Conservation (phyloP, 2,888 invertebrate species). For the Orthosia gracilis region DNA sequence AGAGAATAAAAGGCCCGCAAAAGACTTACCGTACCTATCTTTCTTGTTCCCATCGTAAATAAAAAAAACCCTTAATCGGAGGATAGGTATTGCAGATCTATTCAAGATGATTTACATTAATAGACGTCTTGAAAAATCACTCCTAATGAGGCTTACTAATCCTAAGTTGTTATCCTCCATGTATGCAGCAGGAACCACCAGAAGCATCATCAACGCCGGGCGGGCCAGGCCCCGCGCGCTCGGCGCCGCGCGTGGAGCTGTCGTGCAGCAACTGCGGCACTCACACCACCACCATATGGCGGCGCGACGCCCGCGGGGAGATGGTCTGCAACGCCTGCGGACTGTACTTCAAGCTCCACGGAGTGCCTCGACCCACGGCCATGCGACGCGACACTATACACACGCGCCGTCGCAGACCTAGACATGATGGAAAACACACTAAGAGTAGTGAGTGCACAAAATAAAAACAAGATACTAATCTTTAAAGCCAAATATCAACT, state of each 20-base stretch:
- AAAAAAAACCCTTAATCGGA: too few relatives aligned
- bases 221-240: constrained; percentile 48
- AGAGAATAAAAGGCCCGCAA: too few relatives aligned
- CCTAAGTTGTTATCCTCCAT: background rate
- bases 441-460: constrained; percentile 85
- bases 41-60: too few relatives aligned
- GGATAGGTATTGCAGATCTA: too few relatives aligned
- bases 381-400: constrained; percentile 99
- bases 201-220: constrained; percentile 64
- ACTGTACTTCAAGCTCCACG: constrained; percentile 99
- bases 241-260: constrained; percentile 93
- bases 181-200: constrained; percentile 71
- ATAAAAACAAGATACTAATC: background rate
- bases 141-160: too few relatives aligned
- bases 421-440: constrained; percentile 92
- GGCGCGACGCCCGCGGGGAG: constrained; percentile 98
- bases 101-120: background rate
- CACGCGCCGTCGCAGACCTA: constrained; percentile 96
- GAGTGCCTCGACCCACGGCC: constrained; percentile 97
- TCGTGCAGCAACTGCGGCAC: constrained; percentile 99
- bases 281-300: constrained; percentile 99
- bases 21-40: too few relatives aligned
- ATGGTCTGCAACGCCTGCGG: constrained; percentile 99
- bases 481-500: background rate
- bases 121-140: background rate